phyloP scores from a whole-genome alignment of 2,797 vertebrate species.

The Hippoglossus hippoglossus region DNA sequence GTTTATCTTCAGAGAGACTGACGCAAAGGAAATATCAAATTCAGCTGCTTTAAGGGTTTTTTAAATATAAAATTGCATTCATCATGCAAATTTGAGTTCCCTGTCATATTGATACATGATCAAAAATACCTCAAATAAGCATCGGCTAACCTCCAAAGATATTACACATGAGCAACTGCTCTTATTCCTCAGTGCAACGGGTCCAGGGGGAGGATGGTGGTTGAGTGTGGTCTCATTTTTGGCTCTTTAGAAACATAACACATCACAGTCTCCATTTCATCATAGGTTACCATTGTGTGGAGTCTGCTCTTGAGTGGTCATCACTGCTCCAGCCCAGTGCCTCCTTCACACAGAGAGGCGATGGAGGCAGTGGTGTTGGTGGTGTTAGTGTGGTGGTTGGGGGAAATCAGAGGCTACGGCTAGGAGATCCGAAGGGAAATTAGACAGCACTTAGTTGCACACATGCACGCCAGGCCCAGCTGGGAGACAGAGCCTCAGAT shows the following conservation, averaged over 20 bases:
- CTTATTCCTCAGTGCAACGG: neutral
- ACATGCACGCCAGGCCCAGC: conserved; percentile 75
- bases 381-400: conserved; percentile 14
- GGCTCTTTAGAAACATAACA: neutral
- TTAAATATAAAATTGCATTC: neutral
- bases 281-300: neutral
- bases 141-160: neutral
- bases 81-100: neutral
- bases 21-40: neutral
- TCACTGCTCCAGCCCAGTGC: conserved; percentile 1
- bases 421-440: conserved; percentile 80
- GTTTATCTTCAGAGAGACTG: neutral
- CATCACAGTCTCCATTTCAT: neutral
- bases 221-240: conserved; percentile 8
- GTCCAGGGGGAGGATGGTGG: conserved; percentile 7
- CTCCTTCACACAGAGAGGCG: conserved; percentile 4
- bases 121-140: neutral
- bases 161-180: neutral
- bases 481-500: conserved; percentile 75
- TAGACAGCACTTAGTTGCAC: conserved; percentile 78
- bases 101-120: neutral
- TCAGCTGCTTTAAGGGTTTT: neutral
- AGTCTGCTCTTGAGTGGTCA: conserved; percentile 19
- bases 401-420: conserved; percentile 57
- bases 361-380: neutral